Conservation (phyloP, 2,888 invertebrate species). For the Tipula confusa region DNA sequence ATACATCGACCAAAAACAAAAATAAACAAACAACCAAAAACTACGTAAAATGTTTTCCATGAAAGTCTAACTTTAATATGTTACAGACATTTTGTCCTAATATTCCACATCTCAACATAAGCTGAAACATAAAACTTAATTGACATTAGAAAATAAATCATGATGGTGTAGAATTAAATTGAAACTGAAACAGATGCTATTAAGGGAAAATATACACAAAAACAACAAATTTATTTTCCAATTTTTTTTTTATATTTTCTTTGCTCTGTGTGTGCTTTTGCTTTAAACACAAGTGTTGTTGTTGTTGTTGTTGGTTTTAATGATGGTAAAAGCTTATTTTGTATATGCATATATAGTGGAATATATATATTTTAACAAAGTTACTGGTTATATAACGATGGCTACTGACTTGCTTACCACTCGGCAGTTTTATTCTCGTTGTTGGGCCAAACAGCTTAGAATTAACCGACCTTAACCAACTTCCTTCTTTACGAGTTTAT, state of each 20-base stretch:
- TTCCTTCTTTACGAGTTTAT: too few relatives aligned
- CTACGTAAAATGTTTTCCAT: not conserved
- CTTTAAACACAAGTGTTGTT: not conserved
- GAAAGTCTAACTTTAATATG: not conserved
- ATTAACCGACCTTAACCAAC: too few relatives aligned
- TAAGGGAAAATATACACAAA: not conserved
- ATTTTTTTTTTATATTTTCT: not conserved
- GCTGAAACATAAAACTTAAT: conserved; percentile 25
- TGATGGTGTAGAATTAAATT: conserved; percentile 20
- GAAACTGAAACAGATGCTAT: conserved; percentile 15
- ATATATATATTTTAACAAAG: too few relatives aligned
- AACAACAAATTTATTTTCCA: not conserved
- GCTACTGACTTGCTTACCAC: too few relatives aligned
- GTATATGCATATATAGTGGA: not conserved
- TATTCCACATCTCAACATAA: conserved; percentile 25
- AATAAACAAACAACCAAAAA: not conserved
- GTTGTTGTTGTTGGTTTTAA: not conserved
- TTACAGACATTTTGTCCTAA: not conserved
- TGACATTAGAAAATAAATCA: conserved; percentile 20
- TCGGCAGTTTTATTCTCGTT: too few relatives aligned
- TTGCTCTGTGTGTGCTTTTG: not conserved
- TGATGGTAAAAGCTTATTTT: not conserved
- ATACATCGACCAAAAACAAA: not conserved
- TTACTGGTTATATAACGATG: too few relatives aligned
- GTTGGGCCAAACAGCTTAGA: too few relatives aligned